Conservation (phyloP, 2,113 vertebrate species). For the Crotalus viridis region DNA sequence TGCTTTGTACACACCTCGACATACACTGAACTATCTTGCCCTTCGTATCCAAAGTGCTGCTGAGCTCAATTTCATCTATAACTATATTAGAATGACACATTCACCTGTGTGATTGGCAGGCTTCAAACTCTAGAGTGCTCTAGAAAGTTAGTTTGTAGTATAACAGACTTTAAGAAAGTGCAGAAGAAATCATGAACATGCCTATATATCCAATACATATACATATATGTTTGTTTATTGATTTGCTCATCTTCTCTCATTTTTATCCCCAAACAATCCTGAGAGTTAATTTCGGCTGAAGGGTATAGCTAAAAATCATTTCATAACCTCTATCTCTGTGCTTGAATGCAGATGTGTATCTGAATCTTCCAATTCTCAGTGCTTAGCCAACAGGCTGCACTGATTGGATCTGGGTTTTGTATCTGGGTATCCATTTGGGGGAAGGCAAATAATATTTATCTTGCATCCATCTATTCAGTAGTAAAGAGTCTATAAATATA, state of each 20-base stretch:
- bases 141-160: neutral
- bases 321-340: neutral
- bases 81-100: neutral
- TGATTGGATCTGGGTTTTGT: neutral
- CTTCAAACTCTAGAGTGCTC: neutral
- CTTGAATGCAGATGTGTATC: neutral
- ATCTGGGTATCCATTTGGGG: neutral
- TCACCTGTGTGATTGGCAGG: neutral
- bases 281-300: neutral
- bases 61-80: neutral
- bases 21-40: neutral
- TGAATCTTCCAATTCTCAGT: neutral
- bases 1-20: neutral
- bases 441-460: neutral
- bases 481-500: neutral
- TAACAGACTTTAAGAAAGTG: neutral
- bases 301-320: neutral
- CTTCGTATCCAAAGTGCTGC: neutral
- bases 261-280: neutral
- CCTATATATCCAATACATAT: neutral
- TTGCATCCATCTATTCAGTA: neutral
- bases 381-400: neutral
- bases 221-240: neutral
- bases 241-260: neutral
- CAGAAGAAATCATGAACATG: neutral